Evolutionary conservation across 2,888 invertebrate genomes (phyloP).

Genomic region (Matsumyia berberina): DNA sequence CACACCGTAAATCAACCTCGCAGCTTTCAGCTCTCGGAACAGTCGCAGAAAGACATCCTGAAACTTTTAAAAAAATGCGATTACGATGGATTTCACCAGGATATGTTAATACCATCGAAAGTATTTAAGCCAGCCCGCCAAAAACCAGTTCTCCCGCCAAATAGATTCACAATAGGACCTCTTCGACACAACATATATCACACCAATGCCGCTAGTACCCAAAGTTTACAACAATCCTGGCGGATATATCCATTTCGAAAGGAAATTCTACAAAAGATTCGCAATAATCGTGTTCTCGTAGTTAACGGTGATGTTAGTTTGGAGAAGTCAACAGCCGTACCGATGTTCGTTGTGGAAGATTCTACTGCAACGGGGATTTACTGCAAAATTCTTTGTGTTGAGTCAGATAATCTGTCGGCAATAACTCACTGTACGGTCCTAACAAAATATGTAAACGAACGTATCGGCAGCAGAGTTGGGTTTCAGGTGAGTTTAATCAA

Average conservation of each 20-base stretch:
- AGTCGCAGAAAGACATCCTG: slow-evolving; percentile 38
- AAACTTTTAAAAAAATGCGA: slow-evolving; percentile 8
- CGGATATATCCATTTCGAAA: slow-evolving; percentile 92
- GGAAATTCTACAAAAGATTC: slow-evolving; percentile 90
- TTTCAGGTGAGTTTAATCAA: slow-evolving; percentile 89
- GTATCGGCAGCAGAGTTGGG: slow-evolving; percentile 89
- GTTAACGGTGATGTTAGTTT: slow-evolving; percentile 95
- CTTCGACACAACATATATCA: slow-evolving; percentile 33
- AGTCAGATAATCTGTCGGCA: slow-evolving; percentile 94
- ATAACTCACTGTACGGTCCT: slow-evolving; percentile 94
- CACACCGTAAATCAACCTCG: slow-evolving; percentile 25
- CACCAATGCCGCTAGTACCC: not conserved
- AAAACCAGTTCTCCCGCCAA: slow-evolving; percentile 31
- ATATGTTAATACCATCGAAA: not conserved
- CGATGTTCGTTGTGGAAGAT: slow-evolving; percentile 94
- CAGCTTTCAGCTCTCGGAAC: slow-evolving; percentile 18
- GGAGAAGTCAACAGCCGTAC: slow-evolving; percentile 96
- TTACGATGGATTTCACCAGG: not conserved
- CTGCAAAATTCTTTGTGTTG: slow-evolving; percentile 95
- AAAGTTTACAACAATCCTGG: slow-evolving; percentile 85
- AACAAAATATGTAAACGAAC: slow-evolving; percentile 88
- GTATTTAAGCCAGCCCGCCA: slow-evolving; percentile 10
- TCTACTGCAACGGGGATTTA: slow-evolving; percentile 86
- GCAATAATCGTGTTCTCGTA: slow-evolving; percentile 91
- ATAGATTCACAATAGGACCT: slow-evolving; percentile 49